Evolutionary conservation across 2,888 invertebrate genomes (phyloP).

Genomic region (Taphrorychus bicolor): DNA sequence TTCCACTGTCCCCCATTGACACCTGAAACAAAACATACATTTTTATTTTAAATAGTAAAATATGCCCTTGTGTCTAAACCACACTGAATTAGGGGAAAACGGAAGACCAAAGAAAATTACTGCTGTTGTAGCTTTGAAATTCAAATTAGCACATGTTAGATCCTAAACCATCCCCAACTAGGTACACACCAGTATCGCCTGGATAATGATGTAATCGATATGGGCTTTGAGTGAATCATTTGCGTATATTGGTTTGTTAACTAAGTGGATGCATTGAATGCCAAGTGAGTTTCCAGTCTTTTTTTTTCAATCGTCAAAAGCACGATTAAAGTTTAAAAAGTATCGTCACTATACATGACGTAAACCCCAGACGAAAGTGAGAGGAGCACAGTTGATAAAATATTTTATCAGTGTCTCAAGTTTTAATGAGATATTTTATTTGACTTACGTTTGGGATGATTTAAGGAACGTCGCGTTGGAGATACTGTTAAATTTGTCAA

Average conservation of each 20-base stretch:
- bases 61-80: too few relatives aligned
- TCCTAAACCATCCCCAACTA: not conserved
- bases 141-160: not conserved
- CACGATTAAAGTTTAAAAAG: not conserved
- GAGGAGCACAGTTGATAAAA: not conserved
- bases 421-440: constrained; percentile 47
- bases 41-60: not conserved
- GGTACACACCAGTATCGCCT: not conserved
- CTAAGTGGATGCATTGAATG: not conserved
- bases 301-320: not conserved
- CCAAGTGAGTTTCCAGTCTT: not conserved
- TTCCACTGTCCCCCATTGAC: constrained; percentile 17
- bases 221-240: constrained; percentile 11
- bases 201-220: constrained; percentile 6
- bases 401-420: constrained; percentile 43
- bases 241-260: constrained; percentile 4
- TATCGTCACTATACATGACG: not conserved
- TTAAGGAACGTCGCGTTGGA: constrained; percentile 43
- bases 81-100: too few relatives aligned
- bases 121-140: not conserved
- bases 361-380: not conserved
- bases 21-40: constrained; percentile 14
- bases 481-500: constrained; percentile 44
- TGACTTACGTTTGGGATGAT: constrained; percentile 43
- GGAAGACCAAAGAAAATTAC: not conserved